Evolutionary conservation across 2,888 invertebrate species (phyloP), one percentile per base, ranked within the genome.

Genomic region (Pardosa pseudoannulata): DNA sequence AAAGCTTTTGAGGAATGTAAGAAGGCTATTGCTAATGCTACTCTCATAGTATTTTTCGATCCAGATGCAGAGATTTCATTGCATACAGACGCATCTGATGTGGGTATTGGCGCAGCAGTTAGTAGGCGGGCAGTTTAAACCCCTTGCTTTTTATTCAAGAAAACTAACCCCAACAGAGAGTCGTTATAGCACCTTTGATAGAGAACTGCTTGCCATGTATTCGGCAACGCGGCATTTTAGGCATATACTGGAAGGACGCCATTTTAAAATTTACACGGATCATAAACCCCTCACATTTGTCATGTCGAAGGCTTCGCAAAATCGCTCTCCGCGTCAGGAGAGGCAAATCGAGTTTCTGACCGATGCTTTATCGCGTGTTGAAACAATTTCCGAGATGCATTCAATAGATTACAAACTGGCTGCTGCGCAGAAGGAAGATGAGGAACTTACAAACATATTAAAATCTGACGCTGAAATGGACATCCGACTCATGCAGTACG

Each of bases 171-270:
- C 46, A 5, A 50, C 83, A 16, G 70, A 83, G 28, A 32, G 32
- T 9, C 70, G 62, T 11, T 85, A 72, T 46, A 65, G 79, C 16
- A 64, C 88, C 0, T 80, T 70, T n/a, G 90, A 90, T 31, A 67
- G 90, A 11, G 90, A 90, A 76, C 82, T 90, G 0, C 81, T 90
- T 0, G 90, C 90, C 0, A 88, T 90, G 0, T 90, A 89, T 64
- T 36, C 74, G 1, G 88, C 89, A 5, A 75, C 90, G 2, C 89
- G 88, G 62, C 64, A 89, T 71, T 90, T 90, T 29, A 50, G 87
- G 0, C 88, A 89, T 67, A 86, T 90, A 73, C 36, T 90, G 0
- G 89, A 81, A 62, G 85, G 85, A 11, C 39, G 75, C 0, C 5
- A 46, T 5, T 80, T 88, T 39, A 67, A n/a, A 2, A 9, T 85